Conservation (phyloP, 2,888 invertebrate species). For the Byasa hedistus region DNA sequence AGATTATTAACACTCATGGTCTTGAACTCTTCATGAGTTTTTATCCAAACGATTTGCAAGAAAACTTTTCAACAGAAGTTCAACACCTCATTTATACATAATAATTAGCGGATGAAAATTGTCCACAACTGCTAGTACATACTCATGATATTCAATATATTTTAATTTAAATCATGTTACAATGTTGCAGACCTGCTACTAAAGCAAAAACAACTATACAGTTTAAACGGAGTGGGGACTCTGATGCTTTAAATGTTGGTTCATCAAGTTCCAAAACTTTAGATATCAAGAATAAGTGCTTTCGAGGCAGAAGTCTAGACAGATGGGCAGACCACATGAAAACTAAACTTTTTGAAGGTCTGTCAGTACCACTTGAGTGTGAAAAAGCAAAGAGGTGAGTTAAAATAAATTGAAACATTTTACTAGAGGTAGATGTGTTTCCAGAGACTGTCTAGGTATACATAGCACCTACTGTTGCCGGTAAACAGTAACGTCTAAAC, state of each 20-base stretch:
- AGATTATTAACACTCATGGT: too few relatives aligned
- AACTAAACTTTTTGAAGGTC: constrained; percentile 42
- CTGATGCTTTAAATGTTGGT: neutral
- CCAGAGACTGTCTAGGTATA: too few relatives aligned
- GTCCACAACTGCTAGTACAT: too few relatives aligned
- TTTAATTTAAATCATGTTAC: neutral
- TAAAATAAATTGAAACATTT: neutral
- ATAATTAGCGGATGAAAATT: too few relatives aligned
- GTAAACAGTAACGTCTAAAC: too few relatives aligned
- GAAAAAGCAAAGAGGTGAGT: constrained; percentile 51
- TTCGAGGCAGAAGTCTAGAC: constrained; percentile 9
- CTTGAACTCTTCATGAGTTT: too few relatives aligned
- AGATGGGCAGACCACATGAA: constrained; percentile 32
- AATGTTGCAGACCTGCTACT: neutral
- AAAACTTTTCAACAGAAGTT: too few relatives aligned
- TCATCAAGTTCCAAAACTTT: neutral
- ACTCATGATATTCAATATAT: too few relatives aligned
- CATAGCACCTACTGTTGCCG: too few relatives aligned
- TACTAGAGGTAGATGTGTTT: too few relatives aligned
- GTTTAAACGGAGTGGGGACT: neutral
- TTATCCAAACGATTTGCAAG: too few relatives aligned
- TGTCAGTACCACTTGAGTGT: constrained; percentile 50
- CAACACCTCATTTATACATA: too few relatives aligned
- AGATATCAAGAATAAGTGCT: neutral
- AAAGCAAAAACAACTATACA: neutral